Evolutionary conservation across 2,888 invertebrate species (phyloP).

Genomic region (Chesias legatella): DNA sequence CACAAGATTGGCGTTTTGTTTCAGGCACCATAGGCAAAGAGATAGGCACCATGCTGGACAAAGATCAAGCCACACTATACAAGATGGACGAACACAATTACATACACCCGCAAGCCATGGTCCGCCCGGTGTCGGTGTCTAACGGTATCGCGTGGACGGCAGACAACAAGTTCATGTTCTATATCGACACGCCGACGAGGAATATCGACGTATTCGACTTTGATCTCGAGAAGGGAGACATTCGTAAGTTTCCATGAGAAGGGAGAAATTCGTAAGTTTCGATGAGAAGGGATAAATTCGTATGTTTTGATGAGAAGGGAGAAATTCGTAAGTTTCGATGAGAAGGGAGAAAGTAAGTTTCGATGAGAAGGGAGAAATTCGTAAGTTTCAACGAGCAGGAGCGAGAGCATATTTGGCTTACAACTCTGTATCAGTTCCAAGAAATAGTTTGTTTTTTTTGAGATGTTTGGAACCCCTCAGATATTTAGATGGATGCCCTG

Average conservation of each 20-base stretch:
- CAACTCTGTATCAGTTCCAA: too few relatives aligned
- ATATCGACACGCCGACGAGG: constrained; percentile 86
- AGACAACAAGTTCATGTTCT: constrained; percentile 86
- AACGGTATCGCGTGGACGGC: constrained; percentile 90
- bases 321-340: not conserved
- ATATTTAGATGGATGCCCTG: too few relatives aligned
- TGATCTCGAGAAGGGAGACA: constrained; percentile 76
- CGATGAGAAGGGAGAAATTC: too few relatives aligned
- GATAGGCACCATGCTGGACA: constrained; percentile 58
- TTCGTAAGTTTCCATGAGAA: constrained; percentile 83
- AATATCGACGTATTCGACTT: constrained; percentile 86
- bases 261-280: not conserved
- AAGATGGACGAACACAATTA: constrained; percentile 67
- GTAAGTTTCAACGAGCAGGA: too few relatives aligned
- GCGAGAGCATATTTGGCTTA: too few relatives aligned
- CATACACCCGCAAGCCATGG: constrained; percentile 48
- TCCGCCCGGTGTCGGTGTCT: constrained; percentile 82
- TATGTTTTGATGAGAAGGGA: too few relatives aligned
- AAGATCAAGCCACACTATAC: constrained; percentile 81
- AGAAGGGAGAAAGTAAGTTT: constrained; percentile 69
- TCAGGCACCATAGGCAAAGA: constrained; percentile 84
- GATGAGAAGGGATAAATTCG: constrained; percentile 54
- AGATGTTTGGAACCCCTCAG: too few relatives aligned
- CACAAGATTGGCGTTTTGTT: too few relatives aligned
- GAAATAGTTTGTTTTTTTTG: too few relatives aligned